phyloP scores from a whole-genome alignment of 2,113 vertebrate species.

The Triplophysa siluroides region DNA sequence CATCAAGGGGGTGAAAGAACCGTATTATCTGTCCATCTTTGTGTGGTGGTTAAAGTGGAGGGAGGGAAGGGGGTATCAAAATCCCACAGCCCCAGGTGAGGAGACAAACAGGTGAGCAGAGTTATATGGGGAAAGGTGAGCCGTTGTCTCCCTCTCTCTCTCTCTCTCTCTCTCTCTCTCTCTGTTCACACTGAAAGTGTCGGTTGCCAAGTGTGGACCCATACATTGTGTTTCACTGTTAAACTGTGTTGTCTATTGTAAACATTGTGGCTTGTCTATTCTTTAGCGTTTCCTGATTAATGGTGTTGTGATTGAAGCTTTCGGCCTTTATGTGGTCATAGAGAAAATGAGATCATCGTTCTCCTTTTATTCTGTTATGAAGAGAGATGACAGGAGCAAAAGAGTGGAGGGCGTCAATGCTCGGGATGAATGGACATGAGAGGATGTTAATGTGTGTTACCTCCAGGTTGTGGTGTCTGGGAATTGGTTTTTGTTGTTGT shows the following conservation, averaged over 20 bases:
- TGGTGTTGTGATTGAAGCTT: constrained; percentile 25
- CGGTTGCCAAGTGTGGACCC: background rate
- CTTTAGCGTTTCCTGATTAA: constrained; percentile 26
- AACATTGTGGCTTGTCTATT: constrained; percentile 18
- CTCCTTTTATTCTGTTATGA: constrained; percentile 40
- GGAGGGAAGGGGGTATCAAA: constrained; percentile 52
- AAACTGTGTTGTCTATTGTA: constrained; percentile 30
- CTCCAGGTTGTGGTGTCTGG: constrained; percentile 9
- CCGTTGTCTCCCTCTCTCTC: constrained; percentile 60
- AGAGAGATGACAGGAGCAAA: constrained; percentile 35
- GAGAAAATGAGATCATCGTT: constrained; percentile 51
- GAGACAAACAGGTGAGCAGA: constrained; percentile 75
- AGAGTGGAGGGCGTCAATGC: constrained; percentile 40
- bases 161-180: constrained; percentile 57
- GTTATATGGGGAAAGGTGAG: constrained; percentile 77
- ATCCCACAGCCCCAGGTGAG: constrained; percentile 74
- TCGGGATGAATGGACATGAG: constrained; percentile 21
- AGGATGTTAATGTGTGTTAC: constrained; percentile 30
- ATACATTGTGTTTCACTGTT: background rate
- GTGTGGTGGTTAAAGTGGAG: constrained; percentile 36
- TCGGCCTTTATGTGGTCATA: constrained; percentile 40
- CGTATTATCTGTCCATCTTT: constrained; percentile 71
- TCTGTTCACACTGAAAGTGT: constrained; percentile 28
- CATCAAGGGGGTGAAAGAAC: constrained; percentile 62
- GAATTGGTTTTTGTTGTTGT: background rate